A percentile compares a stretch with the other conserved stretches of the same genome.
Conservation (phyloP, 2,113 vertebrate genomes). For the Elgaria multicarinata region DNA sequence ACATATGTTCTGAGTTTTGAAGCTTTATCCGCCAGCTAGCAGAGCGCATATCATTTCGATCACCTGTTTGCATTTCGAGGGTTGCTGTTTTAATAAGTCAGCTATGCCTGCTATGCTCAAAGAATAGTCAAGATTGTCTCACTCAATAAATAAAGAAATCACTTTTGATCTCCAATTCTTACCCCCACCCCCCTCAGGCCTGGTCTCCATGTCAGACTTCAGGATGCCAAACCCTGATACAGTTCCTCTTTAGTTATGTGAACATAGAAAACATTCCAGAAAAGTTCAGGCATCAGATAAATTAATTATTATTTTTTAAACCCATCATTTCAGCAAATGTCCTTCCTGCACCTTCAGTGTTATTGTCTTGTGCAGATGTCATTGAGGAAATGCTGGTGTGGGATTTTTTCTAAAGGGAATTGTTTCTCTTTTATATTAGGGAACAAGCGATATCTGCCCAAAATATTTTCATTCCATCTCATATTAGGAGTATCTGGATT, state of each 20-base stretch:
- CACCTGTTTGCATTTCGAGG: conserved; percentile 67
- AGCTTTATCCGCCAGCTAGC: conserved; percentile 54
- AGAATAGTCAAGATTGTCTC: conserved; percentile 57
- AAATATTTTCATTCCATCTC: neutral
- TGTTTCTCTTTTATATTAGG: neutral
- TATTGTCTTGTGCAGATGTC: neutral
- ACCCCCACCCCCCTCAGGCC: neutral
- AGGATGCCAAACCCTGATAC: neutral
- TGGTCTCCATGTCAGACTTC: neutral
- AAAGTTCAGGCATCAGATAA: neutral
- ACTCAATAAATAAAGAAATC: conserved; percentile 38
- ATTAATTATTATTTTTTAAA: neutral
- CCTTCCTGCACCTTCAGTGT: neutral
- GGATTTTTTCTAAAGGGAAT: no score
- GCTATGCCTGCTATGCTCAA: conserved; percentile 60
- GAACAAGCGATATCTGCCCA: neutral
- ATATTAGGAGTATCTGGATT: neutral
- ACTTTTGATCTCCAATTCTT: conserved; percentile 33
- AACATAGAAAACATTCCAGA: neutral
- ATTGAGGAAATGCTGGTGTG: neutral
- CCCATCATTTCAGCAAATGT: conserved; percentile 5
- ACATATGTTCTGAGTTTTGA: conserved; percentile 73
- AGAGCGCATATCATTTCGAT: conserved; percentile 60
- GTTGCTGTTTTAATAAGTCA: conserved; percentile 61
- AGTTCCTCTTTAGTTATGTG: neutral